Percentiles rank a stretch among this genome's conserved stretches.
phyloP scores from a whole-genome alignment of 2,888 invertebrate genomes.

The Lepidochrysops patricia region DNA sequence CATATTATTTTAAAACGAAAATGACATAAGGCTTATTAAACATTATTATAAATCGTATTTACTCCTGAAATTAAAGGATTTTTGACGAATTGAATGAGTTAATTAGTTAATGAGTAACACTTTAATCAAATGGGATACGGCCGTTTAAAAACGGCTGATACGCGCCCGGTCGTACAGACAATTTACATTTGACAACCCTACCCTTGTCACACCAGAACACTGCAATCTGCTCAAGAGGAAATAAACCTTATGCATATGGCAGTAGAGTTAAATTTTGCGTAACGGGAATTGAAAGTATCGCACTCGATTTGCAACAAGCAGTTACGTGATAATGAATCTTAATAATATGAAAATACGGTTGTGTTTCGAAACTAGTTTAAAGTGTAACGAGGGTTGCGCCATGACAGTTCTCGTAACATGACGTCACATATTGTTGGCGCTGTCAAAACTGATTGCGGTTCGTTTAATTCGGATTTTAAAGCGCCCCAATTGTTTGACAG shows the following conservation, averaged over 20 bases:
- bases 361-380: not conserved
- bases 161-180: not conserved
- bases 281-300: not conserved
- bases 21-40: too few relatives aligned
- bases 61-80: not conserved
- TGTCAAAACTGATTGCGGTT: conserved; percentile 11
- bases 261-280: not conserved
- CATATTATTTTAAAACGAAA: too few relatives aligned
- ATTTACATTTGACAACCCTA: not conserved
- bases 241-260: rapidly evolving
- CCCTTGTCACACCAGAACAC: not conserved
- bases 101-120: conserved; percentile 1
- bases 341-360: not conserved
- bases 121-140: not conserved
- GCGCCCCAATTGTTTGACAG: not conserved
- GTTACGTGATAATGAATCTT: not conserved
- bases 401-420: conserved; percentile 5
- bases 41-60: not conserved
- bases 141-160: conserved; percentile 2
- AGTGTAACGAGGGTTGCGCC: not conserved
- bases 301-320: not conserved
- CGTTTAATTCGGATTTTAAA: conserved; percentile 12
- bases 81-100: not conserved
- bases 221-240: not conserved
- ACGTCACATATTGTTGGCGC: conserved; percentile 15